Evolutionary conservation across 2,888 invertebrate species (phyloP), one percentile per base, ranked within the genome.

Genomic region (Tiliacea aurago): DNA sequence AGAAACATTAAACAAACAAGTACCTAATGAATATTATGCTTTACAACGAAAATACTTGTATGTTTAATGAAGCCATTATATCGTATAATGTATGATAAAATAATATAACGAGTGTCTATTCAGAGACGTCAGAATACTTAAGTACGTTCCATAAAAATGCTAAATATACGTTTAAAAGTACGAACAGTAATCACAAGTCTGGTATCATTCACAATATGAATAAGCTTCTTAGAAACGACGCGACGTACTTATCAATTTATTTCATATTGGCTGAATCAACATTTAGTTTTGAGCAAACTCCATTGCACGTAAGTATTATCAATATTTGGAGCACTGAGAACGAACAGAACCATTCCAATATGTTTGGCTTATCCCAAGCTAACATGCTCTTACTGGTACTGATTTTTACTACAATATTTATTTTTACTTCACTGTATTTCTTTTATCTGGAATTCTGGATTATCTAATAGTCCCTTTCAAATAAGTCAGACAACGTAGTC

Each of bases 251-350:
- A 72, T 70, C 82, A 84, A 74, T 78, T 78, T 71, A 77, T 84
- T 81, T 76, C 65, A 66, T 71, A 81, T 83, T 80, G 76, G 49
- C 18, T 81, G 76, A 80, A 80, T 84, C 84, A 84, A 84, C 81
- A 81, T 81, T 81, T 66, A 80, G 67, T 79, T 83, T 83, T 68
- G 71, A 64, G 76, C 58, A 71, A 76, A 81, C 66, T 67, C 69
- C 71, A 81, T 73, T 64, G 84, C 76, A 72, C 76, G 72, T 72
- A 68, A 66, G 71, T 63, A 70, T 71, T 82, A 83, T 81, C 76
- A 76, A 84, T 77, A 82, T 70, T 72, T 65, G 69, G 55, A 72
- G 61, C 68, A 62, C 62, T 47, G 73, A 64, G 58, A 72, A 67
- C 62, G 72, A 71, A 82, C 61, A 58, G 63, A 73, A 70, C 63